Percentiles rank a stretch among this genome's conserved stretches.
Conservation (phyloP, 2,113 vertebrate genomes). For the Brevimyrus niger region DNA sequence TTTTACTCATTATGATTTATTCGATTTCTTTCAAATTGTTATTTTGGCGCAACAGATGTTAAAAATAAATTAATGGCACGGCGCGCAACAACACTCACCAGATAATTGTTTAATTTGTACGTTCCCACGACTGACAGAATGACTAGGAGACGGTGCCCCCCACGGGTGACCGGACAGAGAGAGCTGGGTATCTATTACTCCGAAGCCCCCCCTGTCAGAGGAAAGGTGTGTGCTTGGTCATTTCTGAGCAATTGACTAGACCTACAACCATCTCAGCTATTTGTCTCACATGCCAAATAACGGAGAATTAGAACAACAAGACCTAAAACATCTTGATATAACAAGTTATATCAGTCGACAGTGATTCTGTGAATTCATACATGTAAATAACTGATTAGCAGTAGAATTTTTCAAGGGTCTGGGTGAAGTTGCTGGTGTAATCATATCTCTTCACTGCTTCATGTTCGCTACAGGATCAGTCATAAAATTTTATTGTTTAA, state of each 20-base stretch:
- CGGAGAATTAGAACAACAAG: not conserved
- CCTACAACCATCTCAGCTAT: not conserved
- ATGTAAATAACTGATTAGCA: not conserved
- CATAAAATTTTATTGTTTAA: not conserved
- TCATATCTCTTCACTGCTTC: not conserved
- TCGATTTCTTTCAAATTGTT: not conserved
- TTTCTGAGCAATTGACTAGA: not conserved
- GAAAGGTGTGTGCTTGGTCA: not conserved
- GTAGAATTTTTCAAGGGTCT: not conserved
- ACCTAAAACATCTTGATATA: not conserved
- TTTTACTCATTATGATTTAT: not conserved
- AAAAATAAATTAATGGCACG: not conserved
- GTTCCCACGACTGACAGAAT: not conserved
- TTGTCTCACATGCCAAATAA: not conserved
- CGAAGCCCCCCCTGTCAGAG: not conserved
- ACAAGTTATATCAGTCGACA: not conserved
- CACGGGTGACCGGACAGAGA: not conserved
- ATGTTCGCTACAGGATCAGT: not conserved
- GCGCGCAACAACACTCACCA: not conserved
- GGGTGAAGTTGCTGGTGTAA: not conserved
- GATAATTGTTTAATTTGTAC: not conserved
- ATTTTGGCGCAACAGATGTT: not conserved
- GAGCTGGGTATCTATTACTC: not conserved
- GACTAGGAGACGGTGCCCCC: not conserved
- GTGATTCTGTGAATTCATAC: not conserved